phyloP scores from a whole-genome alignment of 2,113 vertebrate genomes.

The Microtus pennsylvanicus region DNA sequence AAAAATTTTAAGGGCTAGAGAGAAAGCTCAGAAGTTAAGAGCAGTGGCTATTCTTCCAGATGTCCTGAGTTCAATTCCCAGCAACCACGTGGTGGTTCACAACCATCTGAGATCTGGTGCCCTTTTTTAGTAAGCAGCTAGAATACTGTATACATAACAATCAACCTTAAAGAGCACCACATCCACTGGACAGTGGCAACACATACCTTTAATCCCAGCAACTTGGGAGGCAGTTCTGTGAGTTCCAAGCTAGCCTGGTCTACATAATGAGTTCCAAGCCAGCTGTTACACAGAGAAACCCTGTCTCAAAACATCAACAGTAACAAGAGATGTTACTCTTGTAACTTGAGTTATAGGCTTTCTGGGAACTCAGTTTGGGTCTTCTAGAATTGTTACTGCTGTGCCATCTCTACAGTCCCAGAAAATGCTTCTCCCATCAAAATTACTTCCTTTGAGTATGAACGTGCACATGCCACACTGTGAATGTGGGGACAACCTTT shows the following conservation, averaged over 20 bases:
- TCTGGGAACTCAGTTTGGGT: background rate
- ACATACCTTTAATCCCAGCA: too few species aligned
- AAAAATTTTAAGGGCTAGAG: background rate
- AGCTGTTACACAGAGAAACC: too few species aligned
- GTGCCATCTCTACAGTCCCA: background rate
- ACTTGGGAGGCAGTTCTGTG: too few species aligned
- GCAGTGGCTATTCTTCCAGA: background rate
- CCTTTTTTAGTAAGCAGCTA: background rate
- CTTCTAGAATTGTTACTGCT: background rate
- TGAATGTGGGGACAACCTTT: background rate
- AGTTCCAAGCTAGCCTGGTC: too few species aligned
- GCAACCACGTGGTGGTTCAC: background rate
- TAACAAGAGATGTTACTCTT: too few species aligned
- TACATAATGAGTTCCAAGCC: too few species aligned
- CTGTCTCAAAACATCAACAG: too few species aligned
- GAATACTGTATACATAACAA: background rate
- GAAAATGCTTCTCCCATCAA: background rate
- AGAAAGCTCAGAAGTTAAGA: background rate
- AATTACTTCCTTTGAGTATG: background rate
- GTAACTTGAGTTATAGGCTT: too few species aligned
- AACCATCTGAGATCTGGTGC: too few species aligned
- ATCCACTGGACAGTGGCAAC: too few species aligned
- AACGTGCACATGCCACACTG: background rate
- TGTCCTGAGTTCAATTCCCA: background rate
- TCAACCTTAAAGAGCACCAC: too few species aligned